Evolutionary conservation across 2,888 invertebrate species (phyloP).

Genomic region (Noctua janthina): DNA sequence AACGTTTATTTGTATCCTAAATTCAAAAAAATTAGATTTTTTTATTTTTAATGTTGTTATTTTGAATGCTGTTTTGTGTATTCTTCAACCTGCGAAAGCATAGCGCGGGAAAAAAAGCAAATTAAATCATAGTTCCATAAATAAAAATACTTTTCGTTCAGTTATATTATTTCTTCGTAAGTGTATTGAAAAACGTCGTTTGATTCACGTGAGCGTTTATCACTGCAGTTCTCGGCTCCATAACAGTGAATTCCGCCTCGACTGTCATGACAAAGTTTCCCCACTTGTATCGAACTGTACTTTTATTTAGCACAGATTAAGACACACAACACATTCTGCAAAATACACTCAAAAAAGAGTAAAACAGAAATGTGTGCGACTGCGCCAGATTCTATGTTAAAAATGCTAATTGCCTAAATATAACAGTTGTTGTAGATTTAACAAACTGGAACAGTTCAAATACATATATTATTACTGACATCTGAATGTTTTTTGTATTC

Average conservation of each 20-base stretch:
- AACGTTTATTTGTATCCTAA: too few relatives aligned
- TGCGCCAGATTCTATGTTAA: not conserved
- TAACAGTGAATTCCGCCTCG: not conserved
- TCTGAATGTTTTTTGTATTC: slow-evolving; percentile 42
- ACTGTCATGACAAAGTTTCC: not conserved
- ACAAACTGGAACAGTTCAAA: not conserved
- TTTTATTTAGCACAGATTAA: not conserved
- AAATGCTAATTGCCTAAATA: not conserved
- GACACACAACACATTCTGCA: not conserved
- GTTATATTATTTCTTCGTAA: too few relatives aligned
- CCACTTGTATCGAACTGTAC: not conserved
- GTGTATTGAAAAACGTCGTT: not conserved
- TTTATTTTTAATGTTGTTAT: too few relatives aligned
- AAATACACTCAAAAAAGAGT: not conserved
- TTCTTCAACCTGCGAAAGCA: too few relatives aligned
- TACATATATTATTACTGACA: not conserved
- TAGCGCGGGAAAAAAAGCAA: too few relatives aligned
- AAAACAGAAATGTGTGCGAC: not conserved
- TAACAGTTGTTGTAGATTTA: not conserved
- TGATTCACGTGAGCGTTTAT: too few relatives aligned
- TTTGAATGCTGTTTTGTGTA: too few relatives aligned
- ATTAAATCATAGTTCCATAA: too few relatives aligned
- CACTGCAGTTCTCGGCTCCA: not conserved
- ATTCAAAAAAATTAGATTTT: too few relatives aligned
- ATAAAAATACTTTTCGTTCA: too few relatives aligned